Evolutionary conservation across 2,113 vertebrate species (phyloP), one percentile per base, ranked within the genome.

Genomic region (Brachirus orientalis): DNA sequence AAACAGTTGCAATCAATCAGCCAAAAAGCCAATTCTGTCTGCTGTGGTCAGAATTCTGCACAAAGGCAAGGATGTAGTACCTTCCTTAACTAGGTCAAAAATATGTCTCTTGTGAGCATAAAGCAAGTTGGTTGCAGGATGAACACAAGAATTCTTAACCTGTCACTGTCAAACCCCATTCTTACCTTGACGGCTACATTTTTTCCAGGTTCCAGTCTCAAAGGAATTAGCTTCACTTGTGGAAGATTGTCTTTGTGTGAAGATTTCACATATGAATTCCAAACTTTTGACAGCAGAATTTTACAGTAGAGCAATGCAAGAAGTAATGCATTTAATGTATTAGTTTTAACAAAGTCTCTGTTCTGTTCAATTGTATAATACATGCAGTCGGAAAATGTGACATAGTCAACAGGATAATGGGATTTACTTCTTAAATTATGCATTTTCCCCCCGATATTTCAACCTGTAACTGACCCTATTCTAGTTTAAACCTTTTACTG

Each of bases 71-170:
- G 54, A 22, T 64, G 70, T 7, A 44, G 28, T 43, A 17, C 17
- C 19, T 58, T 53, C 53, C 43, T 40, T 76, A 82, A 88, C 71
- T 87, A 78, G 84, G 80, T 86, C 80, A 84, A 56, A 80, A 68
- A 40, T 62, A 61, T 28, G 43, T 61, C 80, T 80, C 87, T 59
- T 36, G 77, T 74, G 85, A 79, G 45, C 47, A 52, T 19, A 71
- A 79, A 79, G 60, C 44, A 70, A 70, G 59, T 72, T 47, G 63
- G 62, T 63, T 70, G 58, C 47, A 38, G 60, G 68, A 88, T 68
- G 63, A 84, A 79, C 61, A 67, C 48, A 52, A 56, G 53, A 65
- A 75, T 35, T 74, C 37, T 46, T 55, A 66, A 35, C 67, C 53
- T 72, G 52, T 84, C 81, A 77, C 65, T 83, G 85, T 85, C 88